Conservation (phyloP, 2,797 vertebrate genomes). For the Leptatherina wallacei region DNA sequence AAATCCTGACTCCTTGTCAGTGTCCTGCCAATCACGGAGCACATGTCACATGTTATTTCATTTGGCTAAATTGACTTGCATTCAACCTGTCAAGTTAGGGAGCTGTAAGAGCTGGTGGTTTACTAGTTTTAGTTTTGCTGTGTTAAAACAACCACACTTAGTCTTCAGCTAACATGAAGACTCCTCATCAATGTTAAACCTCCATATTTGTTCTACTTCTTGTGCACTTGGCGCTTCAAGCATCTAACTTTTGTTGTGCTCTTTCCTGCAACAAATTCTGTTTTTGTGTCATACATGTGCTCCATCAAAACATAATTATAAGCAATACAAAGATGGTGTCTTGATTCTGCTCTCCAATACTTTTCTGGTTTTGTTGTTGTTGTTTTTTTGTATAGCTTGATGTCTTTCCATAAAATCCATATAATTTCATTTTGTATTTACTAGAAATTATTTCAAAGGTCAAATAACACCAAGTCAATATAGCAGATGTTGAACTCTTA, state of each 20-base stretch:
- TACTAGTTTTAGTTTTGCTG: neutral
- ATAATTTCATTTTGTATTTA: neutral
- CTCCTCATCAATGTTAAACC: neutral
- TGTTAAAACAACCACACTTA: neutral
- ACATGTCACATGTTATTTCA: constrained; percentile 20
- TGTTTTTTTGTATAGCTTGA: neutral
- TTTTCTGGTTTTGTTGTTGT: neutral
- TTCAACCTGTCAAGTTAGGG: constrained; percentile 12
- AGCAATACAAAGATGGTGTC: neutral
- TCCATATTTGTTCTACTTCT: too few relatives aligned
- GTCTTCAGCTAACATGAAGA: neutral
- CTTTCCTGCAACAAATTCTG: neutral
- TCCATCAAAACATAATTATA: neutral
- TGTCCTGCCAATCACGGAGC: constrained; percentile 30
- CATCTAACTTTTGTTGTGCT: neutral
- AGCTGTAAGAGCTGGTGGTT: neutral
- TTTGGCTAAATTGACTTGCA: constrained; percentile 28
- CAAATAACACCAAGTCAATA: constrained; percentile 5
- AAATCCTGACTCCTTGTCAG: constrained; percentile 58
- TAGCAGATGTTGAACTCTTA: constrained; percentile 1
- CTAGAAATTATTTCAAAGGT: neutral
- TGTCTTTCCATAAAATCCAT: neutral
- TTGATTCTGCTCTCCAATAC: neutral
- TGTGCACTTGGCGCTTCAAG: neutral
- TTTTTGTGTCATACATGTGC: neutral